Percentiles rank a stretch among this genome's conserved stretches.
phyloP scores from a whole-genome alignment of 2,113 vertebrate species.

The Beaufortia kweichowensis region DNA sequence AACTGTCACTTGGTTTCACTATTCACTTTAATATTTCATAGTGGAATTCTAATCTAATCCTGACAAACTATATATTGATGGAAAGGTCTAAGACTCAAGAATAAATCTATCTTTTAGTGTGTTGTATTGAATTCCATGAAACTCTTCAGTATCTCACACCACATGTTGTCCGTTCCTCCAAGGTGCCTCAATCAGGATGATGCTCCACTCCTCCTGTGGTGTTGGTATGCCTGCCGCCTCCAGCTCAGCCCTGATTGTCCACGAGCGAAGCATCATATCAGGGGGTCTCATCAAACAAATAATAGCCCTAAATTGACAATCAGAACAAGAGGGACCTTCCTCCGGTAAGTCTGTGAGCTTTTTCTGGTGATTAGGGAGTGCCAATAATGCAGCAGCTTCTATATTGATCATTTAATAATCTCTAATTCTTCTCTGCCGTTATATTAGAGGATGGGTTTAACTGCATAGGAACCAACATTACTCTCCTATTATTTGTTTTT shows the following conservation, averaged over 20 bases:
- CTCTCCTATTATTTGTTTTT: too few species aligned
- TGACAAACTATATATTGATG: too few species aligned
- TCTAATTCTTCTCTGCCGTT: conserved; percentile 6
- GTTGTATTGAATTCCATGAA: conserved; percentile 13
- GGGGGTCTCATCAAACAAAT: conserved; percentile 57
- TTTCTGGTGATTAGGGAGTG: conserved; percentile 30
- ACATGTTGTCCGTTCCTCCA: conserved; percentile 29
- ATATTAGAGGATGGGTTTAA: neutral
- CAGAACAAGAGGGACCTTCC: conserved; percentile 35
- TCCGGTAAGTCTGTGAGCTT: conserved; percentile 15
- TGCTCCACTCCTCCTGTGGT: conserved; percentile 33
- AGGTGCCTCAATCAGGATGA: conserved; percentile 43
- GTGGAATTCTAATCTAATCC: too few species aligned
- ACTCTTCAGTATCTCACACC: conserved; percentile 20
- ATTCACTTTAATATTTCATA: too few species aligned
- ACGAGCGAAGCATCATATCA: conserved; percentile 47
- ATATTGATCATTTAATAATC: conserved; percentile 45
- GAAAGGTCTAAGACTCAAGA: too few species aligned
- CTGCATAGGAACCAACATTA: neutral
- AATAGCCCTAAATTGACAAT: conserved; percentile 54
- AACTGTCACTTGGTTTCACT: too few species aligned
- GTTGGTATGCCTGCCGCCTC: conserved; percentile 39
- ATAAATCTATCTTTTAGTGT: neutral
- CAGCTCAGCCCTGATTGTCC: conserved; percentile 49
- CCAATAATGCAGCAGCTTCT: neutral